phyloP scores from a whole-genome alignment of 2,888 invertebrate species.

The Minunthozetes semirufus region DNA sequence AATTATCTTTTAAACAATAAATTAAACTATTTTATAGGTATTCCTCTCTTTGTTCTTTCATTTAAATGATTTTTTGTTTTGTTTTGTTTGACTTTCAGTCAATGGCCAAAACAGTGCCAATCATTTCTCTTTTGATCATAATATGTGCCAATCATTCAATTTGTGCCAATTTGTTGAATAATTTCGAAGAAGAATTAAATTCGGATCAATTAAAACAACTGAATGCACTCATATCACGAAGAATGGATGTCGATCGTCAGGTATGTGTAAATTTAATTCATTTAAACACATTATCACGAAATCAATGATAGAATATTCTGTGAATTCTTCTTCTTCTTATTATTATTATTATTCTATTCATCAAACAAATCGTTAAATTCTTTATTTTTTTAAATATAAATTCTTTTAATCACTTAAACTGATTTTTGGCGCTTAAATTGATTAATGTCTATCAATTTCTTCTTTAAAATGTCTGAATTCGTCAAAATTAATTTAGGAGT shows the following conservation, averaged over 20 bases:
- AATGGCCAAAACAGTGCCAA: conserved; percentile 28
- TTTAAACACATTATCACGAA: too few relatives aligned
- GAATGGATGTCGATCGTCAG: conserved; percentile 19
- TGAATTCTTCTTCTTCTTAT: too few relatives aligned
- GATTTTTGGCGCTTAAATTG: too few relatives aligned
- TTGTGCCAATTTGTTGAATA: not conserved
- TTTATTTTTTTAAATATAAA: too few relatives aligned
- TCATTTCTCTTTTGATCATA: not conserved
- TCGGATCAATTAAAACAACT: not conserved
- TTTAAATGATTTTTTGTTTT: not conserved
- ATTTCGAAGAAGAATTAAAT: not conserved
- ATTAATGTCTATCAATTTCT: too few relatives aligned
- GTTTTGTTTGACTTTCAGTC: not conserved
- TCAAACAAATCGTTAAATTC: too few relatives aligned
- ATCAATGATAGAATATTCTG: too few relatives aligned
- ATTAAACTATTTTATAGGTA: not conserved
- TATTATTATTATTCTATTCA: too few relatives aligned
- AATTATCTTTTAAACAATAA: not conserved
- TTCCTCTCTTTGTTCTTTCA: not conserved
- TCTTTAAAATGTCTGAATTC: too few relatives aligned
- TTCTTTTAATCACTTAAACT: too few relatives aligned
- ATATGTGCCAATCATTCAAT: conserved; percentile 19
- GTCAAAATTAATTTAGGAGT: too few relatives aligned
- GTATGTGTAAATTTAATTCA: not conserved
- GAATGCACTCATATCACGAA: not conserved